phyloP scores from a whole-genome alignment of 2,888 invertebrate species.

The Parnassius mnemosyne region DNA sequence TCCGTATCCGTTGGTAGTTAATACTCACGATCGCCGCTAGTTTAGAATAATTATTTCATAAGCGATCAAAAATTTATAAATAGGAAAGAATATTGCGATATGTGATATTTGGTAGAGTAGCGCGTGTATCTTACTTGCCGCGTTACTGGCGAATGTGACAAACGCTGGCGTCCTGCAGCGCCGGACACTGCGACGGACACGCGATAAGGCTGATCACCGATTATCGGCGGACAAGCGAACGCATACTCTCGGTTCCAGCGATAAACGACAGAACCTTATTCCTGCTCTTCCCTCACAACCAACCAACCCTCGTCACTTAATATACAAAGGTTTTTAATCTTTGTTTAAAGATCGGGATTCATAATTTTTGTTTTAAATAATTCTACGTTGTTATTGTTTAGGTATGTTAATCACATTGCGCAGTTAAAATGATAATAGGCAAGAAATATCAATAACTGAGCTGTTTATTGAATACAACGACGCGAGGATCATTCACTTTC shows the following conservation, averaged over 20 bases:
- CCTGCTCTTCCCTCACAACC: neutral
- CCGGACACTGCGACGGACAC: slow-evolving; percentile 66
- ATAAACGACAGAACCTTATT: neutral
- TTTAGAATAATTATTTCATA: neutral
- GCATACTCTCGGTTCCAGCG: neutral
- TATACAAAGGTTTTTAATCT: too few species aligned
- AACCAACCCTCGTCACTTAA: neutral
- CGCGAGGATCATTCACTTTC: slow-evolving; percentile 59
- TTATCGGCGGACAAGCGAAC: slow-evolving; percentile 50
- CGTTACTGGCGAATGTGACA: slow-evolving; percentile 56
- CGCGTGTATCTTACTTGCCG: slow-evolving; percentile 54
- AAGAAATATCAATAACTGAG: slow-evolving; percentile 60
- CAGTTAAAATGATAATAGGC: slow-evolving; percentile 50
- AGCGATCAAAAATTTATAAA: too few species aligned
- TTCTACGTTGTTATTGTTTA: slow-evolving; percentile 38
- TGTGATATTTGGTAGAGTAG: slow-evolving; percentile 22
- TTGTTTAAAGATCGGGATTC: neutral
- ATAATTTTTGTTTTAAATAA: slow-evolving; percentile 2
- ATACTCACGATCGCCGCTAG: slow-evolving; percentile 14
- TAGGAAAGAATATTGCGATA: too few species aligned
- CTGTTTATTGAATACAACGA: slow-evolving; percentile 60
- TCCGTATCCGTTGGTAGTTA: slow-evolving; percentile 1
- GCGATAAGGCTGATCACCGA: slow-evolving; percentile 71
- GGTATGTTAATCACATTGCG: slow-evolving; percentile 39
- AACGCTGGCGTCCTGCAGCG: slow-evolving; percentile 40